These are phyloP conservation scores for Machimus rusticus DNA, from an alignment of 2,888 invertebrate genomes.

Conservation along the genomic window DNA sequence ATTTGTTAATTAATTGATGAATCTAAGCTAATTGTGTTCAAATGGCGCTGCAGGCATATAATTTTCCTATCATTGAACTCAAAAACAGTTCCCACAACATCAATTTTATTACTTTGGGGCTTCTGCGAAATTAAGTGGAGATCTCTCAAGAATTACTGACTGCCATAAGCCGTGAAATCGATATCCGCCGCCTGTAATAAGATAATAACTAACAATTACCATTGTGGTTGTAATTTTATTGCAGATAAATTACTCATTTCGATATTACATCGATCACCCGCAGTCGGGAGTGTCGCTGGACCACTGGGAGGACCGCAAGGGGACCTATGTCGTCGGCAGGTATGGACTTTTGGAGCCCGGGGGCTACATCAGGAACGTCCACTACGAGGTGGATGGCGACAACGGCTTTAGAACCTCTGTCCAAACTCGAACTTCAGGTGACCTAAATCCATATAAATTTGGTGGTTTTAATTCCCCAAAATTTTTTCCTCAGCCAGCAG, in stretches of 20 bases:
- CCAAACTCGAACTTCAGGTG: slow-evolving; percentile 54
- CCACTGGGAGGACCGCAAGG: slow-evolving; percentile 57
- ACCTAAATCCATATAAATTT: not conserved
- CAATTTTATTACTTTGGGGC: not conserved
- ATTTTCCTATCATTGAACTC: slow-evolving; percentile 19
- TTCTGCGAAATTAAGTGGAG: not conserved
- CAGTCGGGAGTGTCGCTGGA: slow-evolving; percentile 55
- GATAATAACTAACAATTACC: slow-evolving; percentile 13
- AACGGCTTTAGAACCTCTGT: slow-evolving; percentile 56
- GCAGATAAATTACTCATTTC: slow-evolving; percentile 56
- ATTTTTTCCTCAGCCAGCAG: slow-evolving; percentile 51
- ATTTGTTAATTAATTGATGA: not conserved
- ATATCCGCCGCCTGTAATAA: not conserved
- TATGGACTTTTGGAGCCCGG: slow-evolving; percentile 57
- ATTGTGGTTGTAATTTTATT: not conserved
- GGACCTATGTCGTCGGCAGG: slow-evolving; percentile 54
- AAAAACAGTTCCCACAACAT: not conserved
- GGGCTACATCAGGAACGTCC: slow-evolving; percentile 57
- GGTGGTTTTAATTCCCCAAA: not conserved
- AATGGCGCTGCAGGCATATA: not conserved
- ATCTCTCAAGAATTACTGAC: not conserved
- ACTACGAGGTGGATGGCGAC: slow-evolving; percentile 56
- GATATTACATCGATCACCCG: slow-evolving; percentile 56
- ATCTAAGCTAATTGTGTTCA: not conserved
- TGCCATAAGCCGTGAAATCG: not conserved